Conservation (phyloP, 2,113 vertebrate species). For the Clarias gariepinus region DNA sequence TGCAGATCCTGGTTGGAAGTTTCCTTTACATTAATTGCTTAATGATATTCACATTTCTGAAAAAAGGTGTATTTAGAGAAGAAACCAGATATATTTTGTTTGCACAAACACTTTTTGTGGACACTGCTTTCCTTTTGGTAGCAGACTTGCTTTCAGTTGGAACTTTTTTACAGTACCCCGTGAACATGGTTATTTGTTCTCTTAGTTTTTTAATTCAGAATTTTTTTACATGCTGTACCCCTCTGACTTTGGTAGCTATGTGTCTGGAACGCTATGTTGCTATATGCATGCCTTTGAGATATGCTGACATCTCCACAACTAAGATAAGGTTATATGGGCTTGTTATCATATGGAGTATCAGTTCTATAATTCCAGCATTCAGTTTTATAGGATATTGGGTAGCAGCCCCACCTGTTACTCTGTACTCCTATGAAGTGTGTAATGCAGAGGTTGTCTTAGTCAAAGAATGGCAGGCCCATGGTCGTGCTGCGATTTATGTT, state of each 20-base stretch:
- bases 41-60: too few relatives aligned
- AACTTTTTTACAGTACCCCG: not conserved
- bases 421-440: constrained; percentile 19
- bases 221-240: constrained; percentile 14
- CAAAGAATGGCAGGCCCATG: constrained; percentile 38
- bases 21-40: too few relatives aligned
- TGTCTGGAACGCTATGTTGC: constrained; percentile 29
- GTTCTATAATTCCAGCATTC: constrained; percentile 31
- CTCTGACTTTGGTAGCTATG: constrained; percentile 36
- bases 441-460: constrained; percentile 21
- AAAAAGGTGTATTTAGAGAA: constrained; percentile 18
- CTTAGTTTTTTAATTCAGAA: not conserved
- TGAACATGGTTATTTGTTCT: constrained; percentile 21
- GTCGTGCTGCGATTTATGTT: not conserved
- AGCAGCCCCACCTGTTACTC: not conserved
- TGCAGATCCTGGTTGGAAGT: constrained; percentile 37
- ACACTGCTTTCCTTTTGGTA: constrained; percentile 39
- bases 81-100: constrained; percentile 55
- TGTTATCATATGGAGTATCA: constrained; percentile 35
- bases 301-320: constrained; percentile 42
- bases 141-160: constrained; percentile 26
- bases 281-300: constrained; percentile 50
- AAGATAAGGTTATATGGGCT: constrained; percentile 31
- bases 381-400: not conserved
- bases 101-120: constrained; percentile 54